Evolutionary conservation across 2,113 vertebrate species (phyloP), one percentile per base, ranked within the genome.

Genomic region (Pseudopodoces humilis): DNA sequence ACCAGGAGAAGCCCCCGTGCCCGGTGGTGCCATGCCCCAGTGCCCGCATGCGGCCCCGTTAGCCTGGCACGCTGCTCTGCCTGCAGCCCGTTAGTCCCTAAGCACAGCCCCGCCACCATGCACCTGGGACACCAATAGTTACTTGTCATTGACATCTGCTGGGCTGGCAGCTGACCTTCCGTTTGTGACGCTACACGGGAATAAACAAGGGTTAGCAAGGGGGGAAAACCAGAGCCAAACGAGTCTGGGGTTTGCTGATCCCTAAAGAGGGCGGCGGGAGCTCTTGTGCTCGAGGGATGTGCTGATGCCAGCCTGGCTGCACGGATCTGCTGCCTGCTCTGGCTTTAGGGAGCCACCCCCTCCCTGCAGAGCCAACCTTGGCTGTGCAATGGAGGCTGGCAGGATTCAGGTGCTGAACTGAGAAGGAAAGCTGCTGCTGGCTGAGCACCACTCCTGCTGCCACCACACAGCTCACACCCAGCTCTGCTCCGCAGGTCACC

Each of bases 81-180:
- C 39, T 27, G 15, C 72, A 17, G 95, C 94, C 85, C 6, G 53
- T 98, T 98, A 98, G 97, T 95, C 55, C 14, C 71, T 85, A 96
- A 99, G 98, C 98, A 70, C 96, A 97, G 98, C 97, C 98, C 99
- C 98, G 12, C 97, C 98, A 99, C 98, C 99, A 98, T 98, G 99
- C 99, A 97, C 77, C 80, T 88, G 89, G 92, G 79, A 90, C 68
- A 13, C 0, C 87, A 8, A 97, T 99, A 99, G 98, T 99, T 99
- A 99, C 99, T 99, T 99, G 98, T 98, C 97, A 98, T 95, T 98
- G 98, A 97, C 98, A 98, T 98, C 98, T 94, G 98, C 97, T 96
- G 98, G 95, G 97, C 97, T 95, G 97, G 97, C 97, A 97, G 98
- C 98, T 97, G 98, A 97, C 96, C 97, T 98, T 97, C 98, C 98